These are phyloP conservation scores for Conus ventricosus DNA, from an alignment of 1,140 invertebrate genomes.

Conservation along the genomic window DNA sequence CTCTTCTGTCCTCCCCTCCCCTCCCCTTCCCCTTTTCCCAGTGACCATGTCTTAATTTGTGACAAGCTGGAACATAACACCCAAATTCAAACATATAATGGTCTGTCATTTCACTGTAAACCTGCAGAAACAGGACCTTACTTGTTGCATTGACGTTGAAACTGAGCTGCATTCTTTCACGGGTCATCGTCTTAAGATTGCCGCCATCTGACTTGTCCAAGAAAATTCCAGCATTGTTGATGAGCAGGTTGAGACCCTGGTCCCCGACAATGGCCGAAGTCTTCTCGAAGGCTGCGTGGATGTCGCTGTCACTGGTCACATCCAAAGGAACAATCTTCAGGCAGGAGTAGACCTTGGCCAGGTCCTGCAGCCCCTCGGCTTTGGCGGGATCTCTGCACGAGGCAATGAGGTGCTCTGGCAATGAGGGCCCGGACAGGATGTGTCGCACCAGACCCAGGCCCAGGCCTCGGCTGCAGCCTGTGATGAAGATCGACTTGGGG, in stretches of 20 bases:
- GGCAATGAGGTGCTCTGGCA: conserved; percentile 82
- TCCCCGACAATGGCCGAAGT: neutral
- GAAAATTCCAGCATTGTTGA: conserved; percentile 43
- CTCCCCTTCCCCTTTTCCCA: too few species aligned
- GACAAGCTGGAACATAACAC: too few species aligned
- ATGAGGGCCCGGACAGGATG: conserved; percentile 77
- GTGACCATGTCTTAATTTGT: too few species aligned
- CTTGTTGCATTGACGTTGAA: conserved; percentile 15
- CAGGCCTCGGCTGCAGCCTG: conserved; percentile 90
- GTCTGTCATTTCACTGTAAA: too few species aligned
- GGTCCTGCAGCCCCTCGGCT: neutral
- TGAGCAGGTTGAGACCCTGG: conserved; percentile 41
- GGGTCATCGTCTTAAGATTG: neutral
- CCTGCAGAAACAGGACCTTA: neutral
- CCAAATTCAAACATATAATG: too few species aligned
- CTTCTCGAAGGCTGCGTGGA: conserved; percentile 42
- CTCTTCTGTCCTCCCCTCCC: too few species aligned
- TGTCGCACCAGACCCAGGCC: conserved; percentile 89
- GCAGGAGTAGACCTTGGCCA: neutral
- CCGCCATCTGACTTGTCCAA: neutral
- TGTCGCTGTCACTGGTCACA: neutral
- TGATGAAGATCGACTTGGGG: conserved; percentile 80
- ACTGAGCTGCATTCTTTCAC: neutral
- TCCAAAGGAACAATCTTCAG: neutral
- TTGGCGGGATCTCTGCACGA: neutral